Base-by-base conservation (phyloP, 2,113 vertebrate genomes). In the Engraulis encrasicolus region DNA sequence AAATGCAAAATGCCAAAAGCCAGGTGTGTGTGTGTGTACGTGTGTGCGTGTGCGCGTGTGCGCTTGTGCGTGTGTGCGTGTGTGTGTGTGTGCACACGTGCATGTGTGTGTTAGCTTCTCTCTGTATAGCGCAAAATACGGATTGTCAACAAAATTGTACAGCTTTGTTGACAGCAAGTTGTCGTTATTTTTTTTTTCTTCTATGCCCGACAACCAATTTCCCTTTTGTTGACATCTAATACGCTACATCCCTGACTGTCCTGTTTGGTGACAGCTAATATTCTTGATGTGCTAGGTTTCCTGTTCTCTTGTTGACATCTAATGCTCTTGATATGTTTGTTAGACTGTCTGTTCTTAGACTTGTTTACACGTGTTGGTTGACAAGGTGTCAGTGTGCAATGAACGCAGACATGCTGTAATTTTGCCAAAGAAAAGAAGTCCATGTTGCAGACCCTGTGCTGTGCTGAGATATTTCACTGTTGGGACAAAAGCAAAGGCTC, bases 1-100 rank as follows among this genome's bases (percentile, higher is more conserved):
- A 15, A 74, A 17, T 31, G 12, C 9, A 74, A 36, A 74, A 37
- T 77, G 81, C 84, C 78, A 79, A 66, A 84, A 81, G 48, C 78
- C 54, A 78, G 27, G 77, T 82, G 82, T 52, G 31, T 50, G 45
- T 78, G 34, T 66, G 82, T 19, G 78, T 50, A 50, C 50, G 78
- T 38, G 48, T 80, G 54, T 78, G 23, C 20, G 31, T 52, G 54
- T 50, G 23, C 52, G 36, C 79, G 14, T 81, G 18, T 78, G 34
- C 52, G 66, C 12, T 6, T 66, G 7, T 40, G 19, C 49, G 54
- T 61, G 50, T 66, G 2, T 81, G 50, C 84, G 80, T 45, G 17
- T 49, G 78, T 82, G 82, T 48, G 34, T 50, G 45, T 78, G 34
- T 71, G 82, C 15, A 61, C 38, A 49, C 50, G 14, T 81, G 18